These are phyloP conservation scores for Ceratina australensis DNA, from an alignment of 1,140 invertebrate genomes.

Conservation along the genomic window DNA sequence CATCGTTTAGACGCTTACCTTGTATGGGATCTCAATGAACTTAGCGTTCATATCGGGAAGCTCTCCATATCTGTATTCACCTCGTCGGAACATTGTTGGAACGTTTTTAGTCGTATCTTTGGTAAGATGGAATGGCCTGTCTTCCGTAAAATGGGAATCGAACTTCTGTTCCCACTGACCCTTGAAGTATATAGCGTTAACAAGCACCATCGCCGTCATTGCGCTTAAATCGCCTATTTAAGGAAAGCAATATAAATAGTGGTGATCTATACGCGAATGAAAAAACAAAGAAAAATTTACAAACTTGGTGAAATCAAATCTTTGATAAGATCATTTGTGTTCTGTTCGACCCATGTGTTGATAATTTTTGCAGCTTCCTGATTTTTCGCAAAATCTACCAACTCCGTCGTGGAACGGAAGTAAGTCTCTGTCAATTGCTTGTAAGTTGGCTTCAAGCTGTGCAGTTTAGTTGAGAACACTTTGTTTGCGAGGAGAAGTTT, in stretches of 20 bases:
- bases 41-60: constrained; percentile 73
- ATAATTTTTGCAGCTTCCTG: constrained; percentile 73
- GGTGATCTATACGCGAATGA: neutral
- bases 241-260: neutral
- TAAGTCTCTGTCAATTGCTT: constrained; percentile 45
- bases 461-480: constrained; percentile 56
- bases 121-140: constrained; percentile 80
- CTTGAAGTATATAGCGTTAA: constrained; percentile 94
- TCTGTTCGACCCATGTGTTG: constrained; percentile 80
- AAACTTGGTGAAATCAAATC: constrained; percentile 78
- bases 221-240: constrained; percentile 75
- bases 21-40: constrained; percentile 81
- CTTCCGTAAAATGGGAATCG: constrained; percentile 80
- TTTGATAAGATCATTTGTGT: constrained; percentile 81
- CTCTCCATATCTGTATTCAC: constrained; percentile 71
- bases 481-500: constrained; percentile 71
- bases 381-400: constrained; percentile 73
- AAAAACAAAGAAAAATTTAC: constrained; percentile 5
- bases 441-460: constrained; percentile 60
- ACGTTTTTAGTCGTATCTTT: constrained; percentile 70
- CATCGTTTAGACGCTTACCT: constrained; percentile 61
- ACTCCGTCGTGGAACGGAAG: constrained; percentile 59
- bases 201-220: constrained; percentile 84
- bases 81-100: constrained; percentile 79
- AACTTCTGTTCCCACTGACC: constrained; percentile 89